Percentiles rank a stretch among this genome's conserved stretches.
These are phyloP conservation scores for Raja brachyura DNA, from an alignment of 2,113 vertebrate genomes.

Conservation along the genomic window DNA sequence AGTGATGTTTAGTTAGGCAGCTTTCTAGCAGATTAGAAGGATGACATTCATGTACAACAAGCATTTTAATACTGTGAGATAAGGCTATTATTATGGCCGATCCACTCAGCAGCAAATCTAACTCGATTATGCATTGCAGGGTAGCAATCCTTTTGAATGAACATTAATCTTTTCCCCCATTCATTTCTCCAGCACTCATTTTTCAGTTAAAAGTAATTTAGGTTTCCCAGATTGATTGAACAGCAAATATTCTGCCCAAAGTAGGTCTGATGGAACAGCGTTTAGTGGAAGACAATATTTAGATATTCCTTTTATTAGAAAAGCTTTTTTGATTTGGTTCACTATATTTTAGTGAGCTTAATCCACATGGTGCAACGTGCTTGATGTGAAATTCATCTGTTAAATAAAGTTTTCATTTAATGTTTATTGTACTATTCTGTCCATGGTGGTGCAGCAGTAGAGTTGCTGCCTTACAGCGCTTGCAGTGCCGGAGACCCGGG, in stretches of 20 bases:
- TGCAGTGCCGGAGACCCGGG: too few species aligned
- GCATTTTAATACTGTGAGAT: background rate
- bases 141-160: background rate
- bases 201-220: constrained; percentile 6
- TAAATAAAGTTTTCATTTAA: background rate
- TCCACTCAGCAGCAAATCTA: background rate
- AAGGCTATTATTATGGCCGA: background rate
- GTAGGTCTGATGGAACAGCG: background rate
- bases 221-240: background rate
- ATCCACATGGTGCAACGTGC: background rate
- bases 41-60: background rate
- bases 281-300: background rate
- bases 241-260: background rate
- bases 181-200: background rate
- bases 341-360: background rate
- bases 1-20: too few species aligned
- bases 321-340: background rate
- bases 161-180: background rate
- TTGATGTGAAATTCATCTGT: constrained; percentile 1
- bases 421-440: background rate
- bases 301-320: background rate
- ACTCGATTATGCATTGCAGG: background rate
- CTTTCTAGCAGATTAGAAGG: background rate
- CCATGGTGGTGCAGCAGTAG: too few species aligned
- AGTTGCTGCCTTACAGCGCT: too few species aligned